A percentile compares a stretch with the other conserved stretches of the same genome.
Evolutionary conservation across 2,888 invertebrate genomes (phyloP).

Genomic region (Chironomus tentans): DNA sequence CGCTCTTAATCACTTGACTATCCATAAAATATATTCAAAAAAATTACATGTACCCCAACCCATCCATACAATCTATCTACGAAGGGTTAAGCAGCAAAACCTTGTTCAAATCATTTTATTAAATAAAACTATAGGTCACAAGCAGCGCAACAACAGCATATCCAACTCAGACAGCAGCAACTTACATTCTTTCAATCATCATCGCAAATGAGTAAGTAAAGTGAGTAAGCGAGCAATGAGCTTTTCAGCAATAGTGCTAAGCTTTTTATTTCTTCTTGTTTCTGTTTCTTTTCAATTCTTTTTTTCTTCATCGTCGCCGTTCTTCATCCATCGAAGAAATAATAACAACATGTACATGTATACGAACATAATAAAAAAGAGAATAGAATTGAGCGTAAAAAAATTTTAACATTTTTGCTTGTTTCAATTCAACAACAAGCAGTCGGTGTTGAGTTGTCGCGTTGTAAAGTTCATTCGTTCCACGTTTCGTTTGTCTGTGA

Average conservation of each 20-base stretch:
- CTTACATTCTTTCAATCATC: constrained; percentile 1
- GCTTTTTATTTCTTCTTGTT: not conserved
- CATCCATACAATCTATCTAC: too few species aligned
- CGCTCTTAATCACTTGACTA: too few species aligned
- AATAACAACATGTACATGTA: not conserved
- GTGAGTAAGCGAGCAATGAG: not conserved
- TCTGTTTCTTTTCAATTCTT: not conserved
- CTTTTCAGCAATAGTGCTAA: not conserved
- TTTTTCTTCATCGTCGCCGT: not conserved
- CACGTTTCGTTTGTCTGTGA: not conserved
- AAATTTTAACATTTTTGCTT: not conserved
- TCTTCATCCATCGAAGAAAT: not conserved
- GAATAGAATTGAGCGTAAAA: not conserved
- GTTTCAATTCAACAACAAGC: not conserved
- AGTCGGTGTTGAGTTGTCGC: constrained; percentile 10
- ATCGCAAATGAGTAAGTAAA: not conserved
- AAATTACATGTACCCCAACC: too few species aligned
- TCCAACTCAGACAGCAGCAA: too few species aligned
- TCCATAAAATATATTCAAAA: too few species aligned
- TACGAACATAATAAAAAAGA: not conserved
- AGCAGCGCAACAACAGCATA: too few species aligned
- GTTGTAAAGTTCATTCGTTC: constrained; percentile 1
- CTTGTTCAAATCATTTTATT: too few species aligned
- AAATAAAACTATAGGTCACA: too few species aligned
- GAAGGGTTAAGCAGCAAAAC: too few species aligned